Percentiles rank a stretch among this genome's conserved stretches.
Evolutionary conservation across 2,797 vertebrate species (phyloP).

Genomic region (Sarcophilus harrisii): DNA sequence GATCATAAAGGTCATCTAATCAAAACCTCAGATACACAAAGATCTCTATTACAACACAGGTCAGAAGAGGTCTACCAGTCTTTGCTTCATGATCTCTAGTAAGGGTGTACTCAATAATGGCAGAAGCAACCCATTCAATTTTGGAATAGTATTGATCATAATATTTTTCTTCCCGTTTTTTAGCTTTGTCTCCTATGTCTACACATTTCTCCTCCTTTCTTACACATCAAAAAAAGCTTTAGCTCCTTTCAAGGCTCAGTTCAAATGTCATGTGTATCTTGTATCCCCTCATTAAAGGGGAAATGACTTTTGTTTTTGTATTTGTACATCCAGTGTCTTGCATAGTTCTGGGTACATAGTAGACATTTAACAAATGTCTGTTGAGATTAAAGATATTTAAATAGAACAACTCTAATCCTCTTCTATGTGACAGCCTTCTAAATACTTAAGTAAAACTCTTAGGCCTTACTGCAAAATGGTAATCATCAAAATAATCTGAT

Average conservation of each 20-base stretch:
- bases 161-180: not conserved
- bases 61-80: not conserved
- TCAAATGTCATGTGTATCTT: not conserved
- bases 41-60: not conserved
- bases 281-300: not conserved
- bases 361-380: not conserved
- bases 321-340: no score
- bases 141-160: not conserved
- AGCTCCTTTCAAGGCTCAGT: not conserved
- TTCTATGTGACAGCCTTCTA: not conserved
- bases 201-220: not conserved
- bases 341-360: not conserved
- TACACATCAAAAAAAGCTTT: no score
- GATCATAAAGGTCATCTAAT: not conserved
- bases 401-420: not conserved
- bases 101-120: not conserved
- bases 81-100: not conserved
- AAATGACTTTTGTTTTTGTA: not conserved
- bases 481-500: not conserved
- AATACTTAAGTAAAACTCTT: not conserved
- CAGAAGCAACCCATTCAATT: not conserved
- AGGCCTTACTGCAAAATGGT: not conserved
- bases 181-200: not conserved
- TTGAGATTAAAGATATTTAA: not conserved
- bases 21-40: not conserved